phyloP scores from a whole-genome alignment of 2,888 invertebrate genomes.

The Charanyca ferruginea region DNA sequence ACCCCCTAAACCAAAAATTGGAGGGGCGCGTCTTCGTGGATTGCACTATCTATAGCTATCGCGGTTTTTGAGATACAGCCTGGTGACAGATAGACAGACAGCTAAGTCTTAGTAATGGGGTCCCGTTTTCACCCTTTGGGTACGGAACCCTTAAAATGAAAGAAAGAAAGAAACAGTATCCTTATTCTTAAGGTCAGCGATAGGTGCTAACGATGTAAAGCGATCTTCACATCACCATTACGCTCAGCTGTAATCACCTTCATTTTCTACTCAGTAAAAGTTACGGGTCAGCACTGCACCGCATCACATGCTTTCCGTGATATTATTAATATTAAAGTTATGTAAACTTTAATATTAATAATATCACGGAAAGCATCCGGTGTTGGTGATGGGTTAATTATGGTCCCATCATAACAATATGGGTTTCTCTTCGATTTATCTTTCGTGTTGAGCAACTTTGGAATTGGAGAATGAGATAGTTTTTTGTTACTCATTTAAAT shows the following conservation, averaged over 20 bases:
- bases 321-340: too few species aligned
- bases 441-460: constrained; percentile 20
- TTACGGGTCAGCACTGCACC: constrained; percentile 30
- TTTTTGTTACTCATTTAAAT: too few species aligned
- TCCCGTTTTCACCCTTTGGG: too few species aligned
- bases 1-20: too few species aligned
- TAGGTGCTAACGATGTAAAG: constrained; percentile 5
- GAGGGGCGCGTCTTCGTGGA: too few species aligned
- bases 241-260: constrained; percentile 30
- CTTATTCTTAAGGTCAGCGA: not conserved
- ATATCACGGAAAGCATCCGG: constrained; percentile 42
- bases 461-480: constrained; percentile 13
- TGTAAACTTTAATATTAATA: constrained; percentile 37
- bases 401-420: constrained; percentile 29
- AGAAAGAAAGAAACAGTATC: not conserved
- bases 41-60: too few species aligned
- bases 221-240: constrained; percentile 6
- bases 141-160: too few species aligned
- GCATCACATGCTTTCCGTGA: too few species aligned
- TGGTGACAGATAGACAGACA: too few species aligned
- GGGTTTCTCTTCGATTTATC: constrained; percentile 57
- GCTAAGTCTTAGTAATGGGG: too few species aligned
- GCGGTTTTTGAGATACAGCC: too few species aligned
- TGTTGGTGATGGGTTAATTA: constrained; percentile 50
- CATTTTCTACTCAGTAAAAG: constrained; percentile 48